These are phyloP conservation scores for Gymnoscopelus microlampas DNA, from an alignment of 2,797 vertebrate species.

Conservation along the genomic window DNA sequence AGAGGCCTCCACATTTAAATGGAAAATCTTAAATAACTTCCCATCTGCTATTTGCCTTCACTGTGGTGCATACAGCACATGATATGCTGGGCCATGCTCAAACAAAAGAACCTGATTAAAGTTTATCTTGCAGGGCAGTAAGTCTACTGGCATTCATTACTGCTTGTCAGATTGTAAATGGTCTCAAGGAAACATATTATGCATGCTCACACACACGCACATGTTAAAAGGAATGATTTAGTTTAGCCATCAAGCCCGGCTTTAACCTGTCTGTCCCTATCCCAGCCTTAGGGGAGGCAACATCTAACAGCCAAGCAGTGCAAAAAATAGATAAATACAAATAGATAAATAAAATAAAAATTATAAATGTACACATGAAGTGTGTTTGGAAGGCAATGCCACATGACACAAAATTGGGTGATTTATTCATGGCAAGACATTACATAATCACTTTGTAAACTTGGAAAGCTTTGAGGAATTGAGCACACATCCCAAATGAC, in stretches of 20 bases:
- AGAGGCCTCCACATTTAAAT: conserved; percentile 81
- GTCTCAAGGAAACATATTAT: conserved; percentile 77
- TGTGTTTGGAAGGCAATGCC: background rate
- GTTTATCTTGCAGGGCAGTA: conserved; percentile 87
- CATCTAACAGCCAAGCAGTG: conserved; percentile 18
- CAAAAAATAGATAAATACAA: background rate
- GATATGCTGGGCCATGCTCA: conserved; percentile 82
- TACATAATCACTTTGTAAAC: conserved; percentile 47
- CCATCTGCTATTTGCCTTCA: conserved; percentile 83
- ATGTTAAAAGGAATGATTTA: conserved; percentile 76
- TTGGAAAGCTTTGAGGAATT: conserved; percentile 52
- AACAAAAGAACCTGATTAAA: conserved; percentile 85
- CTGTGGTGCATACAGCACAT: conserved; percentile 65
- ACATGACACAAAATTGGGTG: conserved; percentile 13
- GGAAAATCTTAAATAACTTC: conserved; percentile 79
- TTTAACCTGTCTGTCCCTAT: conserved; percentile 74
- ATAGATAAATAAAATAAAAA: conserved; percentile 9
- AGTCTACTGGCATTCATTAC: conserved; percentile 86
- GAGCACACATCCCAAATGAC: conserved; percentile 40
- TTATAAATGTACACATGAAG: background rate
- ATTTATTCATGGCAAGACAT: conserved; percentile 56
- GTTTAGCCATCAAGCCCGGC: conserved; percentile 57
- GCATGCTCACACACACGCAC: conserved; percentile 80
- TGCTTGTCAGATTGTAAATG: conserved; percentile 87
- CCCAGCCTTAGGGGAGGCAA: conserved; percentile 58